Evolutionary conservation across 64 coral and sea anemone species (phyloP), one percentile per base, ranked within the genome.

Genomic region (Pachyseris speciosa): DNA sequence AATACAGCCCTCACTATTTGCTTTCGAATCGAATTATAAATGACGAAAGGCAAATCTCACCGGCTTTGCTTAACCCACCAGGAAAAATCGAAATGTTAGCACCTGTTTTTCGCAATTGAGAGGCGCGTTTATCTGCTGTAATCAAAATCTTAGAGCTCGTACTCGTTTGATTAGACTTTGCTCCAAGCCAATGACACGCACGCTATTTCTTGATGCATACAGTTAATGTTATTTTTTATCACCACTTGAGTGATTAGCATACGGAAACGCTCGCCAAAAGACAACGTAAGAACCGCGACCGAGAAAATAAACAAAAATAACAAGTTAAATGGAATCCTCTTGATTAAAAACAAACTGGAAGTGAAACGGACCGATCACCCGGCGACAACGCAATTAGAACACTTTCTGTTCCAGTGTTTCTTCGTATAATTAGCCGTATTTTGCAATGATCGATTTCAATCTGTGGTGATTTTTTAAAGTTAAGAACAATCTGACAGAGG

Each of bases 151-250:
- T 37, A 37, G 3, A 17, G 15, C 39, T 71, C 20, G 36, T 39
- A 6, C 39, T 39, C 9, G 34, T 71, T 11, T 32, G 45, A 77
- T 52, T 52, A 57, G 13, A 31, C 0, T 39, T 22, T 3, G 7
- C 1, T 78, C 17, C 29, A 19, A 36, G 34, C 77, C 77, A 81
- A 81, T 81, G 19, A 63, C 32, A 15, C 32, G 22, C 20, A 15
- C n/a, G 39, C 53, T 81, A 34, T 81, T 61, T 74, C n/a, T n/a
- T n/a, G n/a, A 81, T 81, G 60, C 52, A 81, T 58, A 28, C 7
- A 17, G 33, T 61, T 60, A 22, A 61, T 81, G 13, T 4, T 39
- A 61, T 61, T 60, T 61, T 81, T 81, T 36, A 81, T 81, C n/a
- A 19, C 3, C 17, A 28, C 7, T 79, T 20, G 49, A 51, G 16